Base-by-base conservation (phyloP, 2,113 vertebrate species). In the Carassius gibelio region DNA sequence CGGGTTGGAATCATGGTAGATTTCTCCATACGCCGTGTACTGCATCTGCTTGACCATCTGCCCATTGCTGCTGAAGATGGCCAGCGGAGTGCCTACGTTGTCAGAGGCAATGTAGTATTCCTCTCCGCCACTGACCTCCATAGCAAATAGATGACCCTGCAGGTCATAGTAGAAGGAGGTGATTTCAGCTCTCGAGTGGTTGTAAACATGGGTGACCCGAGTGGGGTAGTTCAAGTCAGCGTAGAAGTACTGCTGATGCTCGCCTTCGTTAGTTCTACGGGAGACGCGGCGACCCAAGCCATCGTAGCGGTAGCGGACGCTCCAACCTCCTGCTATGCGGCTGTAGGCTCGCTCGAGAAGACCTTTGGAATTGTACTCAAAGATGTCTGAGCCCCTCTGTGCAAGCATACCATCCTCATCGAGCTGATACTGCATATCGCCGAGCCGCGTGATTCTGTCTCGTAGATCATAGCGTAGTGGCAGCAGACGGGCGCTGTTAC, bases 1-100 rank as follows among this genome's bases (percentile, higher is more conserved):
- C 0, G 95, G 95, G 89, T 96, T 97, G 36, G 96, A 96, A 90
- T 97, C 96, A 0, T 94, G 93, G 76, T 97, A 97, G 48, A 97
- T 95, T 92, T 97, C 96, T 36, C 96, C 96, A 0, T 96, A 97
- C 0, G 96, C 96, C 0, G 96, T 97, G 91, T 97, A 97, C 86
- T 97, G 96, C 45, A 97, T 89, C 90, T 96, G 96, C 80, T 97
- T 97, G 85, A 97, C 95, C 96, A 97, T 97, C 86, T 97, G 95
- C 0, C 96, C 96, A 0, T 96, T 96, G 90, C 96, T 96, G 89
- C 96, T 97, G 93, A 97, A 97, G 82, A 97, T 95, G 0, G 96
- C 96, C 74, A 97, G 87, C 0, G 96, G 96, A 1, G 96, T 97
- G 83, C 96, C 96, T 0, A 96, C 96, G 90, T 97, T 97, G 85